Percentiles rank a stretch among this genome's conserved stretches.
These are phyloP conservation scores for Calameuta pallipes DNA, from an alignment of 2,888 invertebrate genomes.

Conservation along the genomic window DNA sequence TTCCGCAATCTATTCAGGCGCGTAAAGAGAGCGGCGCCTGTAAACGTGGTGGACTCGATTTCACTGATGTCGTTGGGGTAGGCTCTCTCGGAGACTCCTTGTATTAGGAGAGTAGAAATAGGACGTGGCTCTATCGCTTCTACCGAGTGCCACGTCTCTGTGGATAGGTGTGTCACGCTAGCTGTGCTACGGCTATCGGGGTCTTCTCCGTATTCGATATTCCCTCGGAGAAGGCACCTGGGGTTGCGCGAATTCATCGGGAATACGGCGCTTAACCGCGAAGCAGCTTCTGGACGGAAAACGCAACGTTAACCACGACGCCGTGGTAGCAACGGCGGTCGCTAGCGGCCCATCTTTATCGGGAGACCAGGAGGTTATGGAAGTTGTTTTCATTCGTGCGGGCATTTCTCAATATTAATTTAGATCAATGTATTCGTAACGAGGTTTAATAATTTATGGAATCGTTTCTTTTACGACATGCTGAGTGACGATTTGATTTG, in stretches of 20 bases:
- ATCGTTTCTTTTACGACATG: background rate
- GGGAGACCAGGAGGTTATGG: conserved; percentile 9
- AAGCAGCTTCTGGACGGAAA: conserved; percentile 1
- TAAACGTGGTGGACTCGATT: conserved; percentile 20
- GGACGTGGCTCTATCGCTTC: conserved; percentile 15
- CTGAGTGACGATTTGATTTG: background rate
- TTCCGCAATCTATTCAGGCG: conserved; percentile 2
- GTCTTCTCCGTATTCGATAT: background rate
- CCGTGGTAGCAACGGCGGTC: conserved; percentile 53
- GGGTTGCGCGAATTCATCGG: background rate
- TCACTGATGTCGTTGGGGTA: conserved; percentile 46
- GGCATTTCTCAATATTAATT: background rate
- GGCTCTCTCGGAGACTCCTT: conserved; percentile 51
- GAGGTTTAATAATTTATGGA: background rate
- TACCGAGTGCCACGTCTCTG: background rate
- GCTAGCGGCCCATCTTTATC: conserved; percentile 39
- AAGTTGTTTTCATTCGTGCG: background rate
- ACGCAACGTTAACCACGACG: conserved; percentile 38
- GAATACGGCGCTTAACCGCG: background rate
- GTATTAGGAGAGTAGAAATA: conserved; percentile 43
- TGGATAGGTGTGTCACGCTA: background rate
- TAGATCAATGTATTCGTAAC: background rate
- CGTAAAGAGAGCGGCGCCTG: conserved; percentile 20
- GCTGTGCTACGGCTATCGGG: background rate
- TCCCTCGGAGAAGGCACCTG: background rate